Evolutionary conservation across 2,113 vertebrate species (phyloP).

Genomic region (Pluvianellus socialis): DNA sequence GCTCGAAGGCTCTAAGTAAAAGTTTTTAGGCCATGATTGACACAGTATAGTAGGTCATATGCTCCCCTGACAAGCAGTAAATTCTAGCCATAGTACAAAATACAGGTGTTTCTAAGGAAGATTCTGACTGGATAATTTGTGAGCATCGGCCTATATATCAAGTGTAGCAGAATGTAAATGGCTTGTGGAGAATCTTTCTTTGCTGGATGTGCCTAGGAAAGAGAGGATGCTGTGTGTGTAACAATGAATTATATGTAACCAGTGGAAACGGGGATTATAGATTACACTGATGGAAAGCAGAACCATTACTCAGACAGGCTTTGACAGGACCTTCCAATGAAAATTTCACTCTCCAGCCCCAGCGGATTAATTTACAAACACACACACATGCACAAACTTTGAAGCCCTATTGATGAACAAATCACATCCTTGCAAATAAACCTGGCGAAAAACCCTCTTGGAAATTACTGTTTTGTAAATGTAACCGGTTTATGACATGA

Average conservation of each 20-base stretch:
- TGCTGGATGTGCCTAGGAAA: background rate
- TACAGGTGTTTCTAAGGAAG: conserved; percentile 63
- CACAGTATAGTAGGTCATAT: conserved; percentile 10
- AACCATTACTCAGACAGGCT: conserved; percentile 53
- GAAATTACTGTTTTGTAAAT: background rate
- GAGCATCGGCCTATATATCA: conserved; percentile 57
- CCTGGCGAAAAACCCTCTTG: background rate
- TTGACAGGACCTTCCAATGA: conserved; percentile 58
- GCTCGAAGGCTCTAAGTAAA: conserved; percentile 17
- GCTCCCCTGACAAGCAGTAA: conserved; percentile 61
- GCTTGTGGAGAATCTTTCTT: conserved; percentile 17
- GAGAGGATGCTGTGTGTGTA: background rate
- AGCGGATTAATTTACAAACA: conserved; percentile 8
- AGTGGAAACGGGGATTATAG: conserved; percentile 48
- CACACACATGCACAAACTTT: background rate
- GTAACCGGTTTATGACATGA: background rate
- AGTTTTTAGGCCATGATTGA: conserved; percentile 62
- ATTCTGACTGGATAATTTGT: conserved; percentile 65
- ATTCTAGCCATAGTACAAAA: conserved; percentile 47
- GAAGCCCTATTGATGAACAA: background rate
- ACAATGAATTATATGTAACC: conserved; percentile 53
- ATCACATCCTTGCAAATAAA: conserved; percentile 38
- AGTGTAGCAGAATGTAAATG: conserved; percentile 4
- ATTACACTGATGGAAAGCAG: conserved; percentile 58
- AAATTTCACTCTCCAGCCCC: conserved; percentile 31